Percentiles rank a stretch among this genome's conserved stretches.
Conservation (phyloP, 2,888 invertebrate genomes). For the Lycocerus yunnanus region DNA sequence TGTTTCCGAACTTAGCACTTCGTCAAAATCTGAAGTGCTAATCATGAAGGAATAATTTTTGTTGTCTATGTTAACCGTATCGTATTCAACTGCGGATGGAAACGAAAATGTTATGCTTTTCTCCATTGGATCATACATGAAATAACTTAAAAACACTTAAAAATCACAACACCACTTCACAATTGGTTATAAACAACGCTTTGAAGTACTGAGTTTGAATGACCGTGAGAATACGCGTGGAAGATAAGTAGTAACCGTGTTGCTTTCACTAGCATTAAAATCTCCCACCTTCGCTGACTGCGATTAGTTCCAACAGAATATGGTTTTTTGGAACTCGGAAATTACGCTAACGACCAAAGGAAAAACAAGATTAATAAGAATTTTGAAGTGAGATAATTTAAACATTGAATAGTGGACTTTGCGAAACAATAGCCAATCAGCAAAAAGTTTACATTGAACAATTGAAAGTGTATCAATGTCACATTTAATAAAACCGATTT, state of each 20-base stretch:
- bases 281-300: slow-evolving; percentile 38
- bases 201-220: slow-evolving; percentile 6
- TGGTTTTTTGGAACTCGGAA: neutral
- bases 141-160: neutral
- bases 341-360: neutral
- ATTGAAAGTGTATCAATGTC: neutral
- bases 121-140: slow-evolving; percentile 7
- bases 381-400: neutral
- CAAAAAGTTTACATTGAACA: neutral
- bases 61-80: slow-evolving; percentile 3
- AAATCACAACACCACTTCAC: neutral
- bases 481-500: neutral
- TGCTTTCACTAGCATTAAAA: slow-evolving; percentile 41
- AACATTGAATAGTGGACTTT: neutral
- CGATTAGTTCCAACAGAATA: neutral
- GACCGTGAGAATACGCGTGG: slow-evolving; percentile 12
- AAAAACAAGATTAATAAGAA: neutral
- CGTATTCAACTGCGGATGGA: neutral
- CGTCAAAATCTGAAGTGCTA: slow-evolving; percentile 34
- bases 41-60: slow-evolving; percentile 38
- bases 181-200: neutral
- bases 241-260: slow-evolving; percentile 23
- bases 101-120: neutral
- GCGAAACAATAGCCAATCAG: neutral
- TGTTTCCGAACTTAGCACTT: slow-evolving; percentile 33